Evolutionary conservation across 2,113 vertebrate species (phyloP).

Genomic region (Misgurnus mizolepis): DNA sequence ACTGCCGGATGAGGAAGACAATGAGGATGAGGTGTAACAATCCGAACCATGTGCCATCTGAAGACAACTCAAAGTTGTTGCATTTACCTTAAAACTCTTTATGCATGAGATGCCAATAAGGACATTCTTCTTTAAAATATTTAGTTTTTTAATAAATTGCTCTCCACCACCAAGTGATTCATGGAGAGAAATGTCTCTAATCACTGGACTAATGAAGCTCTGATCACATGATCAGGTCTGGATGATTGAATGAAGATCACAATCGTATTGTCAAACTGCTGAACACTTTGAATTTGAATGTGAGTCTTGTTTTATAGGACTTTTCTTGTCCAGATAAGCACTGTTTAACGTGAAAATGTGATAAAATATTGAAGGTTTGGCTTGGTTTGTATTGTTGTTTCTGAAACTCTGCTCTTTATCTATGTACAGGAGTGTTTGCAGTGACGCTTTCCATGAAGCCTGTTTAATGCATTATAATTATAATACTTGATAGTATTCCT

Average conservation of each 20-base stretch:
- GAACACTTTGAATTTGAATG: not conserved
- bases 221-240: not conserved
- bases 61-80: slow-evolving; percentile 4
- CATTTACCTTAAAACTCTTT: not conserved
- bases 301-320: slow-evolving; percentile 16
- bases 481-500: too few species aligned
- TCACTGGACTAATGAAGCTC: slow-evolving; percentile 15
- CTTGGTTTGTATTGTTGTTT: not conserved
- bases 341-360: slow-evolving; percentile 12
- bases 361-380: slow-evolving; percentile 6
- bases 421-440: not conserved
- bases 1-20: slow-evolving; percentile 66
- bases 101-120: slow-evolving; percentile 10
- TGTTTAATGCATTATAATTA: not conserved
- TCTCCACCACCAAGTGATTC: not conserved
- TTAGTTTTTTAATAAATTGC: not conserved
- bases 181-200: slow-evolving; percentile 1
- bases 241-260: slow-evolving; percentile 1
- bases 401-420: not conserved
- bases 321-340: slow-evolving; percentile 1
- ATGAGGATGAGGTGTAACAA: slow-evolving; percentile 49
- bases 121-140: not conserved
- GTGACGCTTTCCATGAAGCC: not conserved
- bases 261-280: not conserved
- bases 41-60: slow-evolving; percentile 12